Base-by-base conservation (phyloP, 2,113 vertebrate species). In the Nesospiza acunhae region DNA sequence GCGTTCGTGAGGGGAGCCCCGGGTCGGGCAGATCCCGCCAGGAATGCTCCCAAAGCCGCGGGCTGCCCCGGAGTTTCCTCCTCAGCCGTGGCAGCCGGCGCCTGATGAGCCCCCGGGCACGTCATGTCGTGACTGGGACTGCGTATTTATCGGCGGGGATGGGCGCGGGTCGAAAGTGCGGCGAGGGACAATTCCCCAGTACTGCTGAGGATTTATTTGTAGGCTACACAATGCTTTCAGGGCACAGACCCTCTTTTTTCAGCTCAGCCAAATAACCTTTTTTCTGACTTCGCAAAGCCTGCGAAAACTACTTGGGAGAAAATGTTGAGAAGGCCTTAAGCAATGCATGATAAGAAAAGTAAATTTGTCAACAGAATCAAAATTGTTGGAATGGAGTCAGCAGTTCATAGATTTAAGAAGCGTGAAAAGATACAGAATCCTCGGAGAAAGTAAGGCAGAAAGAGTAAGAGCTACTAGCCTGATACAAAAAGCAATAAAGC, bases 151-250 rank as follows among this genome's bases (percentile, higher is more conserved):
- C n/a, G 17, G 50, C 27, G 27, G 14, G 14, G 21, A 19, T 3
- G 7, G 13, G 28, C 11, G 11, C 15, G 27, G 37, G 52, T 13
- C 1, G 30, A 3, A 6, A 4, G 33, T 5, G 37, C 52, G 10
- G 35, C 11, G 18, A 16, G 17, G 31, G 18, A 20, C 14, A 31
- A 0, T 16, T 23, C 26, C 12, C 13, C 15, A 9, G 8, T 5
- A 3, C 10, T 20, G 7, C 9, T 44, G 16, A 11, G 30, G 17
- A 42, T 60, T 5, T 14, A 42, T 60, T 5, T 14, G 17, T 55
- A 59, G 49, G 35, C 19, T 56, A 8, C 0, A 1, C 13, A 4
- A 0, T 6, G 14, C 35, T 24, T 20, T 2, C 10, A 11, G 60
- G 22, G 17, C n/a, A 30, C 31, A 17, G 30, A 7, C 33, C 9